A percentile compares a stretch with the other conserved stretches of the same genome.
Conservation (phyloP, 92 coral and sea anemone genomes). For the Phenganax marumi region DNA sequence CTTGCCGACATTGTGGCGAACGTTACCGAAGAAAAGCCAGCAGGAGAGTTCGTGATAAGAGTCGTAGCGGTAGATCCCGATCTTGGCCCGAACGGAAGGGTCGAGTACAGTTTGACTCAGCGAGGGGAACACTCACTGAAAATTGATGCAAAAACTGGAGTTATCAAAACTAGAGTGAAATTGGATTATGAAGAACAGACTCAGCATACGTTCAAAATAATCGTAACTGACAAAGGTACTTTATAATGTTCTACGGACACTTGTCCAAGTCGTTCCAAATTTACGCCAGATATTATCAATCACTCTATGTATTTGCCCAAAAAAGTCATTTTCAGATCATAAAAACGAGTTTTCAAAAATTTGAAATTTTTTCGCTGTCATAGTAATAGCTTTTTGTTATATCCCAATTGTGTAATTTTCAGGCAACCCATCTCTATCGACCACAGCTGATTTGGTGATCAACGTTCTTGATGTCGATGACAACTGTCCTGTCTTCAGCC, state of each 20-base stretch:
- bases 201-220: slow-evolving; percentile 60
- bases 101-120: slow-evolving; percentile 58
- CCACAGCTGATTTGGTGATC: slow-evolving; percentile 71
- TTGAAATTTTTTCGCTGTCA: too few species aligned
- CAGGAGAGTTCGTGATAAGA: slow-evolving; percentile 67
- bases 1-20: slow-evolving; percentile 69
- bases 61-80: slow-evolving; percentile 79
- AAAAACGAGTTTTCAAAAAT: too few species aligned
- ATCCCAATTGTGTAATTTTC: background rate
- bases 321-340: too few species aligned
- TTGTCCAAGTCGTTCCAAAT: background rate
- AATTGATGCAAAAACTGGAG: slow-evolving; percentile 65
- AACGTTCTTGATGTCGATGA: slow-evolving; percentile 86
- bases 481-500: slow-evolving; percentile 84
- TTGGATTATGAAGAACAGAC: slow-evolving; percentile 83
- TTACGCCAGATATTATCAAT: background rate
- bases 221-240: slow-evolving; percentile 71
- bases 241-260: background rate
- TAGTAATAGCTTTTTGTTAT: too few species aligned
- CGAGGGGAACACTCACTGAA: slow-evolving; percentile 55
- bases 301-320: background rate
- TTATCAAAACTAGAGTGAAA: slow-evolving; percentile 55
- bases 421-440: slow-evolving; percentile 62
- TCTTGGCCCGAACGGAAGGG: slow-evolving; percentile 65
- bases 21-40: slow-evolving; percentile 73